A percentile compares a stretch with the other conserved stretches of the same genome.
Conservation (phyloP, 2,113 vertebrate species). For the Hyla sarda region DNA sequence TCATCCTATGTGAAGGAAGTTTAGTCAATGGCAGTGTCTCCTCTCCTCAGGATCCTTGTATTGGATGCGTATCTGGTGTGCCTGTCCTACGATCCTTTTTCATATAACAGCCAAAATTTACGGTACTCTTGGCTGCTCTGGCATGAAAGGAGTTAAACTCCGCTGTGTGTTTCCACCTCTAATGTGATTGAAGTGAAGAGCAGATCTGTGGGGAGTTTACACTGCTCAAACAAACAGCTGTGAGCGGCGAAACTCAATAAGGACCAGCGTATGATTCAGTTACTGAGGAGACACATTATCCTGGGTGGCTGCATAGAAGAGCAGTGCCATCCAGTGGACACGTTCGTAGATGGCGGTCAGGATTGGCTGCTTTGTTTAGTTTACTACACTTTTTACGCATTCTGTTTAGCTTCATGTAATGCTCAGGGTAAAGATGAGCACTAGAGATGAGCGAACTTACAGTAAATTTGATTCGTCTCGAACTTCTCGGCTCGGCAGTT, state of each 20-base stretch:
- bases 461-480: too few relatives aligned
- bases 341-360: not conserved
- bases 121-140: not conserved
- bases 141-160: not conserved
- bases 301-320: too few relatives aligned
- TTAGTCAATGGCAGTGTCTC: too few relatives aligned
- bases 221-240: slow-evolving; percentile 4
- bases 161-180: not conserved
- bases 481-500: too few relatives aligned
- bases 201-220: not conserved
- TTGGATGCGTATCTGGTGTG: too few relatives aligned
- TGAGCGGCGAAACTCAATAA: slow-evolving; percentile 8
- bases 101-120: not conserved
- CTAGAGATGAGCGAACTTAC: too few relatives aligned
- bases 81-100: not conserved
- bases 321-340: not conserved
- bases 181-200: slow-evolving; percentile 8
- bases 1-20: too few relatives aligned
- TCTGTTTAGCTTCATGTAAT: too few relatives aligned
- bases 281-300: too few relatives aligned
- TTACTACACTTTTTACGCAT: not conserved
- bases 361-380: not conserved
- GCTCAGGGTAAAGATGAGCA: too few relatives aligned
- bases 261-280: not conserved
- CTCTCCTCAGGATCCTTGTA: too few relatives aligned